Evolutionary conservation across 2,797 vertebrate species (phyloP).

Genomic region (Gadopsis bispinosus): DNA sequence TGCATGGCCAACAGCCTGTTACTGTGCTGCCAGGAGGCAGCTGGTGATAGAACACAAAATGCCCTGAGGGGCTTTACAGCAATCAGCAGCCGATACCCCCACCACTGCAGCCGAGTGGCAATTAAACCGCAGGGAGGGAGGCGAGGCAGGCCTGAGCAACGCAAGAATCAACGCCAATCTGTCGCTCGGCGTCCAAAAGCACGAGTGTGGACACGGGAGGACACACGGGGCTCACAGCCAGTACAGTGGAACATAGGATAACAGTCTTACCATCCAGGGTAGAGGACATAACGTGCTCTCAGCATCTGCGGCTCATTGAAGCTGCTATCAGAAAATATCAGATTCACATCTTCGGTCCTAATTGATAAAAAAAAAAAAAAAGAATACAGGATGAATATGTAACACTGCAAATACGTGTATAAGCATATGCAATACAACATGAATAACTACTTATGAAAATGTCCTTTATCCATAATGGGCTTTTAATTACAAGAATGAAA

Average conservation of each 20-base stretch:
- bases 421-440: neutral
- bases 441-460: neutral
- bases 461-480: neutral
- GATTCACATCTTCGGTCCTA: constrained; percentile 93
- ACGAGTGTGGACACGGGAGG: constrained; percentile 42
- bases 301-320: constrained; percentile 92
- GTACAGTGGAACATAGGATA: neutral
- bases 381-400: neutral
- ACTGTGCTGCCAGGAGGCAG: constrained; percentile 75
- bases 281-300: constrained; percentile 93
- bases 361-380: constrained; percentile 8
- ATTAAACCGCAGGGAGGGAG: constrained; percentile 65
- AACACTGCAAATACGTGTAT: neutral
- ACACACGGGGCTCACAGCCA: constrained; percentile 25
- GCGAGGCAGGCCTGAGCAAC: constrained; percentile 26
- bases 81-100: constrained; percentile 72
- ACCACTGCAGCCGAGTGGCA: constrained; percentile 54
- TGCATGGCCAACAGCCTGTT: constrained; percentile 75
- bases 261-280: constrained; percentile 93
- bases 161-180: constrained; percentile 51
- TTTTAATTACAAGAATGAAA: neutral
- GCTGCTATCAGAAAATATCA: constrained; percentile 92
- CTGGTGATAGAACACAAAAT: constrained; percentile 77
- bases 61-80: constrained; percentile 73
- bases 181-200: constrained; percentile 39